phyloP scores from a whole-genome alignment of 1,140 invertebrate genomes.

The Drosophila serrata region DNA sequence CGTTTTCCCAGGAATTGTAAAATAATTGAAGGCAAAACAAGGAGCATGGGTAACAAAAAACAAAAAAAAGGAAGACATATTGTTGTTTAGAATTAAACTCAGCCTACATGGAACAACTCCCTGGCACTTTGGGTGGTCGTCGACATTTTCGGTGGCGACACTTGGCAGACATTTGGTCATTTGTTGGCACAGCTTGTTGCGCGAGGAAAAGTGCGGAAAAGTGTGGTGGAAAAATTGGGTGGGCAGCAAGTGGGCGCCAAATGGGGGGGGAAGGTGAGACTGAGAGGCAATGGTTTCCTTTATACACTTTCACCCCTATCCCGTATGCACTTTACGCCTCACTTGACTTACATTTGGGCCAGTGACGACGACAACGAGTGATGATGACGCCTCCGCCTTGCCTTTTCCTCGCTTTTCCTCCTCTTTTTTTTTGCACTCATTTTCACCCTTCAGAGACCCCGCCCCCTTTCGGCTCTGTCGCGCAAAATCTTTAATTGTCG shows the following conservation, averaged over 20 bases:
- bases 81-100: slow-evolving; percentile 37
- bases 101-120: slow-evolving; percentile 26
- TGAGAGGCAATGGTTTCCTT: slow-evolving; percentile 26
- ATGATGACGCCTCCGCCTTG: slow-evolving; percentile 46
- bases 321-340: slow-evolving; percentile 72
- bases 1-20: background rate
- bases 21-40: slow-evolving; percentile 11
- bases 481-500: slow-evolving; percentile 83
- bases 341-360: slow-evolving; percentile 79
- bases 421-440: background rate
- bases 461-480: slow-evolving; percentile 7
- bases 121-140: slow-evolving; percentile 64
- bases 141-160: slow-evolving; percentile 51
- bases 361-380: slow-evolving; percentile 19
- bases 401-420: slow-evolving; percentile 13
- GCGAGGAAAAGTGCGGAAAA: slow-evolving; percentile 42
- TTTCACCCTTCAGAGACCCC: background rate
- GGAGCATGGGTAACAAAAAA: background rate
- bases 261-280: background rate
- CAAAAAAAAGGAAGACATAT: slow-evolving; percentile 19
- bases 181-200: slow-evolving; percentile 76
- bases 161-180: slow-evolving; percentile 79
- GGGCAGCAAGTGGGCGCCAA: background rate
- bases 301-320: slow-evolving; percentile 38
- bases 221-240: slow-evolving; percentile 21